Evolutionary conservation across 2,797 vertebrate species (phyloP).

Genomic region (Echeneis naucrates): DNA sequence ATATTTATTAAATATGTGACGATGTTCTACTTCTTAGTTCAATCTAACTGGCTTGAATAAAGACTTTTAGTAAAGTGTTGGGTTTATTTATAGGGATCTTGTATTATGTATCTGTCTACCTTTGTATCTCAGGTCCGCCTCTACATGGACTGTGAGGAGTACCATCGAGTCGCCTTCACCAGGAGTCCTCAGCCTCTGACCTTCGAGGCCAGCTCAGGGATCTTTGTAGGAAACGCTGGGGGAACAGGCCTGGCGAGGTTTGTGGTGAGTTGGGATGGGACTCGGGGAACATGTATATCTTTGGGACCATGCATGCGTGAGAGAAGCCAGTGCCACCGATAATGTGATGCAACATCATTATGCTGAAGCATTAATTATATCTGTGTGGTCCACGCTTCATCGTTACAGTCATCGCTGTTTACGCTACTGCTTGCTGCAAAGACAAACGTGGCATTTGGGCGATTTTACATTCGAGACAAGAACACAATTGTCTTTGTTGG

Average conservation of each 20-base stretch:
- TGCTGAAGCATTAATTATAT: too few species aligned
- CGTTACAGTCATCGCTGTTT: background rate
- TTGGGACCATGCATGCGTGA: background rate
- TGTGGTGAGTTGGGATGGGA: constrained; percentile 85
- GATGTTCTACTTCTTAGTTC: background rate
- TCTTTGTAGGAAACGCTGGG: constrained; percentile 95
- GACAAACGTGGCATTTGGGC: constrained; percentile 48
- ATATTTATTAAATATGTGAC: background rate
- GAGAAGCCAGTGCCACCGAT: too few species aligned
- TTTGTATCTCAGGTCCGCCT: constrained; percentile 80
- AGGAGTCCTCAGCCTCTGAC: constrained; percentile 84
- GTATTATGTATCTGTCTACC: accelerated
- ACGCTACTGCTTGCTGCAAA: constrained; percentile 6
- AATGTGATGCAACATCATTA: background rate
- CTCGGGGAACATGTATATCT: background rate
- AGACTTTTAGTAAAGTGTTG: background rate
- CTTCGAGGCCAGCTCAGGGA: constrained; percentile 91
- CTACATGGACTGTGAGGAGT: constrained; percentile 94
- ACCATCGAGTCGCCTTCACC: constrained; percentile 85
- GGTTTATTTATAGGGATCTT: background rate
- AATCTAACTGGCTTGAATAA: background rate
- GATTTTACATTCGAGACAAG: constrained; percentile 38
- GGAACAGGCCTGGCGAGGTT: constrained; percentile 90
- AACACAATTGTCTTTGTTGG: constrained; percentile 56
- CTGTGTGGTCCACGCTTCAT: background rate